These are phyloP conservation scores for Meteorus colon DNA, from an alignment of 2,888 invertebrate genomes.

Conservation along the genomic window DNA sequence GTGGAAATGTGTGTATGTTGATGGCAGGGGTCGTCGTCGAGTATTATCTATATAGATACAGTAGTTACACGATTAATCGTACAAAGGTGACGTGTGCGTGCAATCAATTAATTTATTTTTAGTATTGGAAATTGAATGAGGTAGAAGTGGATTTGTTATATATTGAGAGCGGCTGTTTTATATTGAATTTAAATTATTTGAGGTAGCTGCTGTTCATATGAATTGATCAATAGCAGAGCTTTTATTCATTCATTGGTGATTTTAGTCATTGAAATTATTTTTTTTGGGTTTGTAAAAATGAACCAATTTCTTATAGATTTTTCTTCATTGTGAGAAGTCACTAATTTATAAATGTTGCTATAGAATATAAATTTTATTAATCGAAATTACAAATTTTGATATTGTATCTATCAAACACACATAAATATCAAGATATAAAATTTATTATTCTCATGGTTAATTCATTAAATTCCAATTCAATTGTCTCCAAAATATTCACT, in stretches of 20 bases:
- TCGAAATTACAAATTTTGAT: too few relatives aligned
- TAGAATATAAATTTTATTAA: too few relatives aligned
- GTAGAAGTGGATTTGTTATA: not conserved
- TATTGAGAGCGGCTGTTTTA: not conserved
- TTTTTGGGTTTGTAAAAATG: too few relatives aligned
- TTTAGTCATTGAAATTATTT: too few relatives aligned
- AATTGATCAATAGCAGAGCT: not conserved
- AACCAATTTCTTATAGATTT: too few relatives aligned
- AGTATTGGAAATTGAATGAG: not conserved
- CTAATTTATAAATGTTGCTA: too few relatives aligned
- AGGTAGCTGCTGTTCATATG: not conserved
- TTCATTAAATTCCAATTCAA: too few relatives aligned
- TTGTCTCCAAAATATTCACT: too few relatives aligned
- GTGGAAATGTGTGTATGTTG: not conserved
- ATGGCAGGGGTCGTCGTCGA: slow-evolving; percentile 1
- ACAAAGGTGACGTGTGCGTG: slow-evolving; percentile 18
- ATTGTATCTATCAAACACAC: too few relatives aligned
- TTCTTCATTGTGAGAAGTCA: too few relatives aligned
- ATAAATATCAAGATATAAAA: too few relatives aligned
- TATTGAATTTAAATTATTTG: not conserved
- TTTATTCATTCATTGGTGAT: not conserved
- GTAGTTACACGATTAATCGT: slow-evolving; percentile 30
- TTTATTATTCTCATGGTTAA: too few relatives aligned
- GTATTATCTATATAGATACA: slow-evolving; percentile 17
- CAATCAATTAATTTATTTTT: slow-evolving; percentile 24